A percentile compares a stretch with the other conserved stretches of the same genome.
Conservation (phyloP, 1,140 invertebrate species). For the Trachymyrmex cornetzi region DNA sequence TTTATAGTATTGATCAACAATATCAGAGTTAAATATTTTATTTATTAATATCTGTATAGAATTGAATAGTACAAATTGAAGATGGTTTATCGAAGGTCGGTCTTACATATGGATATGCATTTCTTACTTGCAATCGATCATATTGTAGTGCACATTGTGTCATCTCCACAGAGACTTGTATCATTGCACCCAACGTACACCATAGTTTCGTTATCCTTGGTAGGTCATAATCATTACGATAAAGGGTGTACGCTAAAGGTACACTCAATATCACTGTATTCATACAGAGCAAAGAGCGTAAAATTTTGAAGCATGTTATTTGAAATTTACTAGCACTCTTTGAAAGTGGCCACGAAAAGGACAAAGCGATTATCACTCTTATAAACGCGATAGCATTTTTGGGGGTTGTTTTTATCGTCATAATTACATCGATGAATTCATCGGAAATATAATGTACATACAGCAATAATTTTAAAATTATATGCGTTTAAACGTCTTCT, state of each 20-base stretch:
- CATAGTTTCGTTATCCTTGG: conserved; percentile 53
- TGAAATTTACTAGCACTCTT: conserved; percentile 38
- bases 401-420: conserved; percentile 49
- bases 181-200: conserved; percentile 33
- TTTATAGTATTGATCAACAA: not conserved
- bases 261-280: conserved; percentile 44
- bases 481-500: not conserved
- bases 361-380: conserved; percentile 31
- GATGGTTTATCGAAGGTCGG: not conserved
- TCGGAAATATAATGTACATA: not conserved
- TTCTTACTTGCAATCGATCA: conserved; percentile 65
- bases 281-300: conserved; percentile 31
- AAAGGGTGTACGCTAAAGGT: conserved; percentile 23
- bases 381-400: conserved; percentile 56
- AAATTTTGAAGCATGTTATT: conserved; percentile 45
- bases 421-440: not conserved
- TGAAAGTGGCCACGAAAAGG: conserved; percentile 59
- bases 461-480: not conserved
- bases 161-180: conserved; percentile 51
- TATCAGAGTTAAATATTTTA: not conserved
- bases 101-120: not conserved
- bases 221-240: conserved; percentile 34
- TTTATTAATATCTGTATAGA: not conserved
- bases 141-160: conserved; percentile 39
- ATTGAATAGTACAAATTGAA: not conserved